These are phyloP conservation scores for Acanthopagrus latus DNA, from an alignment of 2,797 vertebrate genomes.

Conservation along the genomic window DNA sequence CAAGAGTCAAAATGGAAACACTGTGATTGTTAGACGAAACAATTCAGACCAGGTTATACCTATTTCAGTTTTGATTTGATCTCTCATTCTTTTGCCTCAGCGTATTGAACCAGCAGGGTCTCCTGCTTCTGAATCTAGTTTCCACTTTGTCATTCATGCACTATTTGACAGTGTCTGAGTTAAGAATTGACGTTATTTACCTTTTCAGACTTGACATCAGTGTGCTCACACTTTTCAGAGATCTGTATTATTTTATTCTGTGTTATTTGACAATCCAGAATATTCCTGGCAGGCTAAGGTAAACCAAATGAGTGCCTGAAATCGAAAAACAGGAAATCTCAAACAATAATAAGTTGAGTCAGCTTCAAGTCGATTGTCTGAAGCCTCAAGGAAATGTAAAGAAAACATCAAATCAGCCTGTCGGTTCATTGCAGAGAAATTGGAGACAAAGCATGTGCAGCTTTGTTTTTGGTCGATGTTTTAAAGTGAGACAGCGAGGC, in stretches of 20 bases:
- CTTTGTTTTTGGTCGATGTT: slow-evolving; percentile 17
- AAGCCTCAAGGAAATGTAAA: slow-evolving; percentile 75
- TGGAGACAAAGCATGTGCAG: slow-evolving; percentile 50
- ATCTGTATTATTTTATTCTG: neutral
- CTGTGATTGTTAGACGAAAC: slow-evolving; percentile 49
- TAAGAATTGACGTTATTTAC: slow-evolving; percentile 5
- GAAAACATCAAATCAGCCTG: slow-evolving; percentile 74
- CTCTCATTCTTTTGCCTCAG: neutral
- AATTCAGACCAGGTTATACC: slow-evolving; percentile 12
- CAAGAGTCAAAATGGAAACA: slow-evolving; percentile 52
- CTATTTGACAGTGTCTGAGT: slow-evolving; percentile 5
- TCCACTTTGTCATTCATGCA: slow-evolving; percentile 12
- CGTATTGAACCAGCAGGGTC: neutral
- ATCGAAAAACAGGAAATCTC: slow-evolving; percentile 86
- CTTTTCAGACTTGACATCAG: neutral
- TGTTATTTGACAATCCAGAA: slow-evolving; percentile 16
- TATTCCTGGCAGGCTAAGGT: slow-evolving; percentile 39
- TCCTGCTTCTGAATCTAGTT: neutral
- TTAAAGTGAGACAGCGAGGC: slow-evolving; percentile 44
- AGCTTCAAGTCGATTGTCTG: slow-evolving; percentile 76
- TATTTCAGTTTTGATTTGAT: slow-evolving; percentile 12
- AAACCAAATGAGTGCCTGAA: slow-evolving; percentile 46
- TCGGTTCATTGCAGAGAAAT: slow-evolving; percentile 57
- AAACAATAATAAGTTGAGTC: slow-evolving; percentile 83
- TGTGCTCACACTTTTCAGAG: neutral